Conservation (phyloP, 2,797 vertebrate genomes). For the Serranus cabrilla region DNA sequence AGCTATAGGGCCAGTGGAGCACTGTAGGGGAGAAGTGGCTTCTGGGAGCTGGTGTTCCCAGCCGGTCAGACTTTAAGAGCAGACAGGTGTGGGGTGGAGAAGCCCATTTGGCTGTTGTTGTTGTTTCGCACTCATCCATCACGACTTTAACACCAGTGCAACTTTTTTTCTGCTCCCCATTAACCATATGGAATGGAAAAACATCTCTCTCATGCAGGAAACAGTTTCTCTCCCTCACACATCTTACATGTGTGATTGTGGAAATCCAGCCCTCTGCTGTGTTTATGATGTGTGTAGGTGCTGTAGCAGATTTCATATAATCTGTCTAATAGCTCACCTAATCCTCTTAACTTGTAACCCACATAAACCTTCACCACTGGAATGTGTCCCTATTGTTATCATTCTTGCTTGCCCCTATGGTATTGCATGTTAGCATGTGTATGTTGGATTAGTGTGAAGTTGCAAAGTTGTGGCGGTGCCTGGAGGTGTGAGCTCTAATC, state of each 20-base stretch:
- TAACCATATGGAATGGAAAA: conserved; percentile 53
- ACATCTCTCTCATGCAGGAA: conserved; percentile 5
- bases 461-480: conserved; percentile 72
- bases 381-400: conserved; percentile 66
- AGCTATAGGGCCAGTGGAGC: conserved; percentile 42
- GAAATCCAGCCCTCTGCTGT: conserved; percentile 12
- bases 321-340: conserved; percentile 73
- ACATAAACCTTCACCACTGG: conserved; percentile 62
- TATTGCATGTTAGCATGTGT: conserved; percentile 52
- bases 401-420: neutral
- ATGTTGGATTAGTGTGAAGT: conserved; percentile 71
- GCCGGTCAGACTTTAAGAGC: conserved; percentile 48
- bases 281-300: conserved; percentile 55
- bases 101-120: conserved; percentile 69
- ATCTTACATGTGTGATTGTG: neutral
- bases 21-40: conserved; percentile 48
- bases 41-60: conserved; percentile 60
- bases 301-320: conserved; percentile 69
- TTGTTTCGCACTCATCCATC: conserved; percentile 52
- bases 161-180: conserved; percentile 8
- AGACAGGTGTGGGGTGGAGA: conserved; percentile 67
- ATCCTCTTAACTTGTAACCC: conserved; percentile 80
- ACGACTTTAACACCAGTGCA: conserved; percentile 28
- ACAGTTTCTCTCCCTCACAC: neutral
- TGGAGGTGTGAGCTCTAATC: conserved; percentile 85